These are phyloP conservation scores for Tympanoctomys barrerae DNA, from an alignment of 2,797 vertebrate species.

Conservation along the genomic window DNA sequence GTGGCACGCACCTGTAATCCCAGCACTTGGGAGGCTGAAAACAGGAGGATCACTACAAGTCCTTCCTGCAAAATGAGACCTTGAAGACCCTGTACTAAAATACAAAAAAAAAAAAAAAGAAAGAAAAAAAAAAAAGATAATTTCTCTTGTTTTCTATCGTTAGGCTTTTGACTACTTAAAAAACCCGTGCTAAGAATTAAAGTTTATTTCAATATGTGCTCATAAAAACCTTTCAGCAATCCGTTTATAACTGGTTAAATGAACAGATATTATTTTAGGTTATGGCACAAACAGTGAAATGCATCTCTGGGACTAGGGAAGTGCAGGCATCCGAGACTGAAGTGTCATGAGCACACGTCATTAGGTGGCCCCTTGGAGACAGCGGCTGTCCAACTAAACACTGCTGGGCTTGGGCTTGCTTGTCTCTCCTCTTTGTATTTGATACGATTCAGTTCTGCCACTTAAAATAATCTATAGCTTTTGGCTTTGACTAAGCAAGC, in stretches of 20 bases:
- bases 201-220: background rate
- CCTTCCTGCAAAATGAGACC: no score
- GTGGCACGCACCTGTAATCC: no score
- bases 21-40: no score
- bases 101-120: no score
- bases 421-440: background rate
- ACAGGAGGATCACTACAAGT: no score
- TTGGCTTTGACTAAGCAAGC: background rate
- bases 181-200: background rate
- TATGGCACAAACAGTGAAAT: background rate
- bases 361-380: background rate
- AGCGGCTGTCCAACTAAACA: background rate
- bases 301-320: background rate
- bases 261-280: background rate
- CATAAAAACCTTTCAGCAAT: background rate
- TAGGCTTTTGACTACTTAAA: background rate
- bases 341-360: background rate
- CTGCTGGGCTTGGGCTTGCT: background rate
- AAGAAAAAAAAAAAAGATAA: background rate
- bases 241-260: background rate
- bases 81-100: no score
- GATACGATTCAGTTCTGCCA: background rate
- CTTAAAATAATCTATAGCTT: background rate
- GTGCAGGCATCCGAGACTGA: background rate
- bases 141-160: background rate